Base-by-base conservation (phyloP, 1,140 invertebrate species). In the Aricia agestis region DNA sequence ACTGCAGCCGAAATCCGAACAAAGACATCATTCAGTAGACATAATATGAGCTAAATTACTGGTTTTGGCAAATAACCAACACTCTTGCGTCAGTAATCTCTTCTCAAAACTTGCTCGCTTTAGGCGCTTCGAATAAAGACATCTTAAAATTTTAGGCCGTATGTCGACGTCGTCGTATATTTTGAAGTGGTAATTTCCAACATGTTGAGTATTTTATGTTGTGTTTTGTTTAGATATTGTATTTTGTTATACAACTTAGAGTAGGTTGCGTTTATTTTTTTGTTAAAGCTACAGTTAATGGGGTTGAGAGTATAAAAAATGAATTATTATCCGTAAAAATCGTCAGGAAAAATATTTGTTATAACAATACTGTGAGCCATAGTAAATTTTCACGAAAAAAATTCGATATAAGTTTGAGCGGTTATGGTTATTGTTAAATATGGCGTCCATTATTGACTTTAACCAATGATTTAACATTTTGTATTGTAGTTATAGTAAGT, bases 11-110 rank as follows among this genome's bases (percentile, higher is more conserved):
- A 52, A 15, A 52, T 52, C 72, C 76, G 83, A 89, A 91, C 89
- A 91, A 91, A 91, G 89, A 89, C 89, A 91, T 91, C 85, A 89
- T 89, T 82, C 77, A 82, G 80, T 82, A 80, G 84, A 89, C 87
- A 89, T 89, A 52, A 13, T 52, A 86, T 91, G 84, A 87, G 84
- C 82, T 82, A 82, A 89, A 89, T 89, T 89, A 85, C 86, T 82
- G 71, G 84, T 82, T 85, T 85, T 83, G 1, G 82, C 78, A 77
- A 78, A 78, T 76, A 80, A 82, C 70, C 70, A 76, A 83, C 84
- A 52, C 45, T 52, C 45, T 52, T 15, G 45, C 36, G 0, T 69
- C 69, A 66, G 67, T 67, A 59, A 58, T 59, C 58, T 65, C 71
- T 72, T 73, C 75, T 70, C 59, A 63, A 72, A 72, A 70, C 63